Conservation (phyloP, 2,888 invertebrate species). For the Drosophila tripunctata region DNA sequence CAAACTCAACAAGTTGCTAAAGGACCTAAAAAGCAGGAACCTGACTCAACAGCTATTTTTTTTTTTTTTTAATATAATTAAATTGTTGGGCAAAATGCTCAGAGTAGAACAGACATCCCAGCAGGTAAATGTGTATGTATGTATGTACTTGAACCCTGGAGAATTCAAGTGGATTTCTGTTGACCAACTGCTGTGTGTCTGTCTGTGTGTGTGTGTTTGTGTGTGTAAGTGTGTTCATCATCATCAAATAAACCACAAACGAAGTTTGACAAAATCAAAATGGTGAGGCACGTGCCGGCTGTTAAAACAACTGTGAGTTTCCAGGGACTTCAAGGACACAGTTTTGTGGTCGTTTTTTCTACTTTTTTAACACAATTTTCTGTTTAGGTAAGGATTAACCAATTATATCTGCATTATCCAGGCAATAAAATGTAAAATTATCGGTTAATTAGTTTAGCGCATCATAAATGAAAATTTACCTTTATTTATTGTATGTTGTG, state of each 20-base stretch:
- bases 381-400: conserved; percentile 16
- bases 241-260: conserved; percentile 51
- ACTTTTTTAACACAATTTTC: not conserved
- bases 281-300: conserved; percentile 31
- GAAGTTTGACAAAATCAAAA: conserved; percentile 42
- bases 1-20: conserved; percentile 28
- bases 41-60: not conserved
- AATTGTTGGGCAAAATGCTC: conserved; percentile 33
- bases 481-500: conserved; percentile 29
- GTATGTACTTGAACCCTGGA: not conserved
- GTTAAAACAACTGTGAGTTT: conserved; percentile 2
- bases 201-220: no score
- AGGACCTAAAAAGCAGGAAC: conserved; percentile 1
- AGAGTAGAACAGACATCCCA: no score
- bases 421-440: conserved; percentile 55
- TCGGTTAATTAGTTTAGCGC: conserved; percentile 51
- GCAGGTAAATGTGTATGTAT: conserved; percentile 1
- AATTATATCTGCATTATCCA: conserved; percentile 58
- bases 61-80: conserved; percentile 38
- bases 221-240: no score
- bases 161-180: no score
- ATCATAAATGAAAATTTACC: conserved; percentile 53
- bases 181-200: conserved; percentile 38
- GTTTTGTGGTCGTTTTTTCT: conserved; percentile 29
- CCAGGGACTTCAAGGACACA: conserved; percentile 14